Conservation (phyloP, 2,797 vertebrate species). For the Acanthis flammea region DNA sequence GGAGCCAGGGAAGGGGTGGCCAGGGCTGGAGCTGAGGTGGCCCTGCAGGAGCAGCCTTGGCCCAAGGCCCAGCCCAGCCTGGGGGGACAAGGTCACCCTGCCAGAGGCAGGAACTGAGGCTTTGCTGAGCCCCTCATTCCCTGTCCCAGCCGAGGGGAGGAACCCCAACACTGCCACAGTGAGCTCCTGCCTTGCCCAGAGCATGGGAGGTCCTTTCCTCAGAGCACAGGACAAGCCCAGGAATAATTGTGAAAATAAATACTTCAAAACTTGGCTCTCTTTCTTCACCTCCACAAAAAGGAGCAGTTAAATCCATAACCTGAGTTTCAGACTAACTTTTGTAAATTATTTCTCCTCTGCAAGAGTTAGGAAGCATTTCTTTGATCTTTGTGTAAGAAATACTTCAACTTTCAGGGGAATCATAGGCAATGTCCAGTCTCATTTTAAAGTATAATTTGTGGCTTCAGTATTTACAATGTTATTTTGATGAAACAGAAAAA, state of each 20-base stretch:
- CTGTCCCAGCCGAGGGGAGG: neutral
- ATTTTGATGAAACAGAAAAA: slow-evolving; percentile 29
- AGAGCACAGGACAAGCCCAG: slow-evolving; percentile 20
- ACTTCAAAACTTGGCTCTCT: slow-evolving; percentile 9
- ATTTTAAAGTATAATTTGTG: slow-evolving; percentile 37
- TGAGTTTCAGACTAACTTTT: neutral
- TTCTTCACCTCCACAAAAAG: slow-evolving; percentile 2
- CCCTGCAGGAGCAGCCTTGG: neutral
- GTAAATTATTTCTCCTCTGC: neutral
- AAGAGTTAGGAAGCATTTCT: neutral
- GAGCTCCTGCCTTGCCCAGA: neutral
- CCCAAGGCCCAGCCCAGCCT: neutral
- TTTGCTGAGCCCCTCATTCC: neutral
- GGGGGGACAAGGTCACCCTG: neutral
- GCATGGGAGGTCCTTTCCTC: slow-evolving; percentile 15
- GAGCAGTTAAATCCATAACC: neutral
- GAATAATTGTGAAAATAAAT: slow-evolving; percentile 46
- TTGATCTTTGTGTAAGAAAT: slow-evolving; percentile 27
- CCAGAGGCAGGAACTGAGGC: neutral
- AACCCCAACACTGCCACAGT: neutral
- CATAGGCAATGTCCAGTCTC: neutral
- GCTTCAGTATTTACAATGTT: slow-evolving; percentile 19
- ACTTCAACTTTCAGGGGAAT: neutral
- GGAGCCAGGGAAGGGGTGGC: neutral
- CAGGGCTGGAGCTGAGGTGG: neutral